Evolutionary conservation across 2,113 vertebrate genomes (phyloP).

Genomic region (Sinocyclocheilus rhinocerous): DNA sequence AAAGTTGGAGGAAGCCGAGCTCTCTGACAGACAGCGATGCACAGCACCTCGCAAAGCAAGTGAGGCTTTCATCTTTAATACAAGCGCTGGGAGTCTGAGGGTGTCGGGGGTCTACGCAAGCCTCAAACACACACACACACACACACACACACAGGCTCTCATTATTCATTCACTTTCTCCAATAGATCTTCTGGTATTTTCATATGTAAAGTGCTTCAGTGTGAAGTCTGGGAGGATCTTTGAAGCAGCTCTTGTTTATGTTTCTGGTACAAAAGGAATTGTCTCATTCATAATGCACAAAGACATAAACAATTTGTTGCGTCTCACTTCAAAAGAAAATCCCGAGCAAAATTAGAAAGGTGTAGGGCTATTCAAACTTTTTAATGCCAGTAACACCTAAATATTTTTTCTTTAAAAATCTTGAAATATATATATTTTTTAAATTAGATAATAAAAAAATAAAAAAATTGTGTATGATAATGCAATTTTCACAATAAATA

Average conservation of each 20-base stretch:
- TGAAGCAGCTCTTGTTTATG: constrained; percentile 61
- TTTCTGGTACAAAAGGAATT: constrained; percentile 45
- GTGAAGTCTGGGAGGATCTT: constrained; percentile 59
- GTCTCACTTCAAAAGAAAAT: constrained; percentile 19
- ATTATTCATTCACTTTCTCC: constrained; percentile 52
- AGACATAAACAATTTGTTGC: constrained; percentile 22
- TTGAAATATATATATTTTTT: too few relatives aligned
- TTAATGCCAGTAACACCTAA: neutral
- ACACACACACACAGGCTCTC: constrained; percentile 7
- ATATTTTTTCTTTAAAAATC: too few relatives aligned
- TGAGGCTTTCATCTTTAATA: constrained; percentile 73
- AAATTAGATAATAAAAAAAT: too few relatives aligned
- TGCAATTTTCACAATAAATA: too few relatives aligned
- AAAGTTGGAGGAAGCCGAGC: constrained; percentile 71
- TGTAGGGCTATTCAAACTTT: neutral
- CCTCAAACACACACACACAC: constrained; percentile 34
- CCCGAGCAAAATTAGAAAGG: neutral
- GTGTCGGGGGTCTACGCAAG: constrained; percentile 58
- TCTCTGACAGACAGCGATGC: constrained; percentile 71
- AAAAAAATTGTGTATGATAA: too few relatives aligned
- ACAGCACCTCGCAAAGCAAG: constrained; percentile 39
- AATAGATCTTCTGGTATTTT: constrained; percentile 66
- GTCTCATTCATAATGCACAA: neutral
- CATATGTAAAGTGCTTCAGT: constrained; percentile 67
- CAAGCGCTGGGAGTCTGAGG: constrained; percentile 69